Evolutionary conservation across 2,797 vertebrate genomes (phyloP).

Genomic region (Phalloptychus januarius): DNA sequence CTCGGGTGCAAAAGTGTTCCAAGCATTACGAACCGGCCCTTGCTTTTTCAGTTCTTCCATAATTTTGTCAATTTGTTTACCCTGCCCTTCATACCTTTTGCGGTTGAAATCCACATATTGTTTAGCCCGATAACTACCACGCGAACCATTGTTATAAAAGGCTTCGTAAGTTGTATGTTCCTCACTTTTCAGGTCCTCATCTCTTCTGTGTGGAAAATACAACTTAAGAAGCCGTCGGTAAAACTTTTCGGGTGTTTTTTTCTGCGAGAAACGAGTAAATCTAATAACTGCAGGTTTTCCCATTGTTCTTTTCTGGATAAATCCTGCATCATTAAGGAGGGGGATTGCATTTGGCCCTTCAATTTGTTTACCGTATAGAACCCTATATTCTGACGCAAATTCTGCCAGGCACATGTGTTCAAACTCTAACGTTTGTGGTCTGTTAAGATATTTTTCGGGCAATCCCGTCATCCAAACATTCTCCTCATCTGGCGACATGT

Average conservation of each 20-base stretch:
- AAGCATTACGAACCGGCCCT: not conserved
- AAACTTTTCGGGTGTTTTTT: not conserved
- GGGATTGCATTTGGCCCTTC: too few relatives aligned
- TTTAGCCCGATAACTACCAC: rapidly evolving
- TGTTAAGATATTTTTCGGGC: not conserved
- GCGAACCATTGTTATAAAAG: not conserved
- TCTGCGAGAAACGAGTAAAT: too few relatives aligned
- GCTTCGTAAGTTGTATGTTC: not conserved
- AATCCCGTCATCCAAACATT: not conserved
- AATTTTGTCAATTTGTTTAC: not conserved
- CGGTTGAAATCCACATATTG: not conserved
- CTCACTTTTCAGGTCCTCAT: not conserved
- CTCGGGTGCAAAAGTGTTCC: constrained; percentile 1
- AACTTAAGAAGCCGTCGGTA: not conserved
- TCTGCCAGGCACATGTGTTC: not conserved
- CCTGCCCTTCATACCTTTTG: not conserved
- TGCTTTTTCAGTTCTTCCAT: not conserved
- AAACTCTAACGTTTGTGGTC: not conserved
- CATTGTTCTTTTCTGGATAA: too few relatives aligned
- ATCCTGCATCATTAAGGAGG: too few relatives aligned
- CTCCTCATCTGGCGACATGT: not conserved
- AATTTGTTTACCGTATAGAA: too few relatives aligned
- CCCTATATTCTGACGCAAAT: not conserved
- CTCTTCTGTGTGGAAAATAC: not conserved
- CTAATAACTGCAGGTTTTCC: too few relatives aligned